phyloP scores from a whole-genome alignment of 2,888 invertebrate species.

The Nasonovia ribisnigri region DNA sequence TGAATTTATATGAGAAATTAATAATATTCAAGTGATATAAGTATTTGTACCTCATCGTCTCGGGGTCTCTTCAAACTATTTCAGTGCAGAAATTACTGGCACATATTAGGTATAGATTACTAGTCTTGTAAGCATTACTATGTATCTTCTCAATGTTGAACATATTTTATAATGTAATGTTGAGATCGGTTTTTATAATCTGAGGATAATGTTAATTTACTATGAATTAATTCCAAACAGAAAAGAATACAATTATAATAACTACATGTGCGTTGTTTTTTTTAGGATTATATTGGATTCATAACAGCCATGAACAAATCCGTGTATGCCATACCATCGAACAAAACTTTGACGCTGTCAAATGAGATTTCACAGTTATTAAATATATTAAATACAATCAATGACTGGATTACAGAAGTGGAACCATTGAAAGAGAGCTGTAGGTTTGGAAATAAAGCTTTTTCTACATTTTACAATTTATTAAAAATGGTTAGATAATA shows the following conservation, averaged over 20 bases:
- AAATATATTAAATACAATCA: conserved; percentile 79
- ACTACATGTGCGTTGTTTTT: conserved; percentile 64
- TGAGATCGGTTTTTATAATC: neutral
- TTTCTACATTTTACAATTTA: conserved; percentile 83
- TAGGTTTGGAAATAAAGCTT: conserved; percentile 96
- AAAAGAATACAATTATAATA: neutral
- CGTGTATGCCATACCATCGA: conserved; percentile 82
- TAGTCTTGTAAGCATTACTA: neutral
- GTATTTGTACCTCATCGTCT: neutral
- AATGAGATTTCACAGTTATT: conserved; percentile 76
- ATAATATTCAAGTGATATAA: too few relatives aligned
- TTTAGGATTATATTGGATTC: conserved; percentile 86
- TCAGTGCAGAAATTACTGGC: neutral
- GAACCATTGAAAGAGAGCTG: conserved; percentile 94
- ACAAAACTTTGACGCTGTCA: conserved; percentile 77
- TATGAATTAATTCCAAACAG: neutral
- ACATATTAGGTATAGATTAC: neutral
- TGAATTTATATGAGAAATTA: too few relatives aligned
- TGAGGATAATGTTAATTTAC: neutral
- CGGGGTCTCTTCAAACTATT: neutral
- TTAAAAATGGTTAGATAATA: conserved; percentile 74
- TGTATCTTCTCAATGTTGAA: neutral
- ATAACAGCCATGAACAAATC: conserved; percentile 88
- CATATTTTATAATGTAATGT: neutral
- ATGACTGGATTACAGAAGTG: conserved; percentile 82